Conservation (phyloP, 2,888 invertebrate genomes). For the Rhopalosiphum nymphaeae region DNA sequence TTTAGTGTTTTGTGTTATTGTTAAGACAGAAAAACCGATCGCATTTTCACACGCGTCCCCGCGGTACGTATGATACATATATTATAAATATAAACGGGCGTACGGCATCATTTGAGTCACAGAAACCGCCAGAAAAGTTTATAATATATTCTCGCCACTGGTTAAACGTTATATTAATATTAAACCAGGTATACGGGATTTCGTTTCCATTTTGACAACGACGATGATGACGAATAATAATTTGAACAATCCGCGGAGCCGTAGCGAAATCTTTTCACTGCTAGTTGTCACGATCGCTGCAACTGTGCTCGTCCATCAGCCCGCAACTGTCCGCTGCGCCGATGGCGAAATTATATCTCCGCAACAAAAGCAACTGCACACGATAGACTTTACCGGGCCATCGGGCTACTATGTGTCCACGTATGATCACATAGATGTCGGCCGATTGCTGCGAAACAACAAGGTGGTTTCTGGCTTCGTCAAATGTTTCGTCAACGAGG, state of each 20-base stretch:
- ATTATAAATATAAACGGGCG: neutral
- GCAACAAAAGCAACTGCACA: neutral
- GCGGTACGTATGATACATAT: neutral
- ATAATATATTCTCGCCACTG: neutral
- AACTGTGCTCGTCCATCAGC: neutral
- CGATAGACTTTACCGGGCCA: neutral
- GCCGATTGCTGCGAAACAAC: slow-evolving; percentile 58
- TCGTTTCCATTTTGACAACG: neutral
- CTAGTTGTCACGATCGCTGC: neutral
- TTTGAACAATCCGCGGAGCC: neutral
- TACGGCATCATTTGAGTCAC: neutral
- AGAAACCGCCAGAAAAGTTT: neutral
- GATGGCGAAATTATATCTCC: neutral
- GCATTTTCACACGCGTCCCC: neutral
- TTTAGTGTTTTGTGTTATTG: neutral
- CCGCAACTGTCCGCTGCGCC: neutral
- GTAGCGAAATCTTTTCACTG: neutral
- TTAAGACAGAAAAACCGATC: neutral
- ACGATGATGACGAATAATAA: neutral
- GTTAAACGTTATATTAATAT: neutral
- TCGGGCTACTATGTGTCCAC: slow-evolving; percentile 20
- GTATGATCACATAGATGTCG: slow-evolving; percentile 61
- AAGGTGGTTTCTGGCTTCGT: slow-evolving; percentile 55
- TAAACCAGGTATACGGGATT: neutral
- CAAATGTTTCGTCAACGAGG: slow-evolving; percentile 61